Percentiles rank a stretch among this genome's conserved stretches.
phyloP scores from a whole-genome alignment of 2,888 invertebrate species.

The Dermolepida albohirtum region DNA sequence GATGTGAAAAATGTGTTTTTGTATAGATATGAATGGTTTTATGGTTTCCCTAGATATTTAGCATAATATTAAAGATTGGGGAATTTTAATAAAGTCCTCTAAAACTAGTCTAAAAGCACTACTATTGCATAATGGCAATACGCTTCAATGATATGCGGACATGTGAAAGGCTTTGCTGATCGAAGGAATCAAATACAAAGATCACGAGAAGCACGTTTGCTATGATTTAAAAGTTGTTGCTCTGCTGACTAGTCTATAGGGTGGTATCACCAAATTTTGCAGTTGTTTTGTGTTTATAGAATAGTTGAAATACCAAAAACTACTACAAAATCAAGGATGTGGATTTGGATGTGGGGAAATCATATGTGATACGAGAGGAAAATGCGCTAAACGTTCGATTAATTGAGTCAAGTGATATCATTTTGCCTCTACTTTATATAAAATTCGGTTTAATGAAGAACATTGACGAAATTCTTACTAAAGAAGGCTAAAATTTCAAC shows the following conservation, averaged over 20 bases:
- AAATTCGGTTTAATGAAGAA: no score
- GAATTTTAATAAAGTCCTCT: slow-evolving; percentile 36
- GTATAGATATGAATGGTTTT: slow-evolving; percentile 27
- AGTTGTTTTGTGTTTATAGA: slow-evolving; percentile 16
- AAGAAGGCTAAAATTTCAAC: no score
- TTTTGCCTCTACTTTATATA: no score
- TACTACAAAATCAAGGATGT: slow-evolving; percentile 6
- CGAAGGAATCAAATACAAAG: slow-evolving; percentile 18
- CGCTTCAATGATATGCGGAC: slow-evolving; percentile 21
- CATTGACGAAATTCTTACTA: no score
- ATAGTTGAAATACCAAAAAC: slow-evolving; percentile 9
- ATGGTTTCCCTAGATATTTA: slow-evolving; percentile 16
- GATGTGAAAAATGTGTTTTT: slow-evolving; percentile 16
- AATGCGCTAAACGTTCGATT: slow-evolving; percentile 3
- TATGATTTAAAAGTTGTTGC: slow-evolving; percentile 14
- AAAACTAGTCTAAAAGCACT: slow-evolving; percentile 40
- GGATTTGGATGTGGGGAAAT: neutral
- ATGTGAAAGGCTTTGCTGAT: slow-evolving; percentile 18
- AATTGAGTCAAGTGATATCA: no score
- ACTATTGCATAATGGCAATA: slow-evolving; percentile 38
- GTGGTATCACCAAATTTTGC: slow-evolving; percentile 11
- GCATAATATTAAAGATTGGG: slow-evolving; percentile 25
- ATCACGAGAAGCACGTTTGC: slow-evolving; percentile 4
- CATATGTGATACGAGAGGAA: neutral
- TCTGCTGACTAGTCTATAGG: neutral